These are phyloP conservation scores for Brachionus rotundiformis DNA, from an alignment of 1,140 invertebrate genomes.

Conservation along the genomic window DNA sequence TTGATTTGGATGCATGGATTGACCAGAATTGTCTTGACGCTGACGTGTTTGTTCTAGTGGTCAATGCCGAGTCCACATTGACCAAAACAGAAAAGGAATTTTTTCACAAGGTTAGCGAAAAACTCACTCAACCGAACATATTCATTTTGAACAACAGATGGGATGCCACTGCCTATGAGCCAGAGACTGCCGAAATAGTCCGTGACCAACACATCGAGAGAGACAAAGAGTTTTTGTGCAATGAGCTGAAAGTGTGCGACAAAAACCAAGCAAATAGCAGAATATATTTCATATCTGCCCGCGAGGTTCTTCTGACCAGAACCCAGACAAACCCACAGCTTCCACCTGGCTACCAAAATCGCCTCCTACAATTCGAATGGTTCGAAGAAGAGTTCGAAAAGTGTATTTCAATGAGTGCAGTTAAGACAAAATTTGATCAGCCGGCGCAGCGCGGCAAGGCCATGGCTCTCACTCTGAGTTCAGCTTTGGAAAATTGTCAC, in stretches of 20 bases:
- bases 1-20: conserved; percentile 97
- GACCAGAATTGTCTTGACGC: conserved; percentile 98
- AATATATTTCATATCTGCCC: conserved; percentile 96
- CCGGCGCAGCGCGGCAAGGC: conserved; percentile 82
- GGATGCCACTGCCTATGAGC: conserved; percentile 94
- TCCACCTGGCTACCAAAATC: conserved; percentile 18
- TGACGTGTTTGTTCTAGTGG: conserved; percentile 97
- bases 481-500: not conserved
- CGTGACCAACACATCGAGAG: conserved; percentile 89
- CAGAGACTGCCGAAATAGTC: conserved; percentile 72
- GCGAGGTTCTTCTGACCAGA: conserved; percentile 85
- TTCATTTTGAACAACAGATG: conserved; percentile 98
- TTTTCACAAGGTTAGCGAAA: conserved; percentile 95
- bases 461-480: conserved; percentile 10
- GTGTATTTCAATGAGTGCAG: conserved; percentile 95
- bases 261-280: conserved; percentile 82
- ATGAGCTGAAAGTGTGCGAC: conserved; percentile 86
- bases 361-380: conserved; percentile 50
- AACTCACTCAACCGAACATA: conserved; percentile 95
- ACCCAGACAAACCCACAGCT: conserved; percentile 69
- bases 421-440: conserved; percentile 97
- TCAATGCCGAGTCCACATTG: conserved; percentile 97
- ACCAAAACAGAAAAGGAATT: conserved; percentile 98
- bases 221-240: conserved; percentile 86
- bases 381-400: conserved; percentile 66